These are phyloP conservation scores for Zaprionus kolodkinae DNA, from an alignment of 1,140 invertebrate species.

Conservation along the genomic window DNA sequence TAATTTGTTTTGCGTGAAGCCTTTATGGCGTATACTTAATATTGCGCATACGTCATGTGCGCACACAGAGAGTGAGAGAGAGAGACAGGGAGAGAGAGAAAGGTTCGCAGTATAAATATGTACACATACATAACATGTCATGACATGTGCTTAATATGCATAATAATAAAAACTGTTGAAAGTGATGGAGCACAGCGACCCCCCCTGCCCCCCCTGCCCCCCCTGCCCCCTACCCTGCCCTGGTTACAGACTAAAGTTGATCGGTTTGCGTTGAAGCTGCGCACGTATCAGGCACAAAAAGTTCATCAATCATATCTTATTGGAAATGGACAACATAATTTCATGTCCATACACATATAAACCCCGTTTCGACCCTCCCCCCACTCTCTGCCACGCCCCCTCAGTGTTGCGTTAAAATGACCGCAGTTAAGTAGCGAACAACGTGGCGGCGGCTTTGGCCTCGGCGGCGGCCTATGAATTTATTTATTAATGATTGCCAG, in stretches of 20 bases:
- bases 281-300: slow-evolving; percentile 43
- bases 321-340: slow-evolving; percentile 68
- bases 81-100: too few relatives aligned
- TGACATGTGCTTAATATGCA: slow-evolving; percentile 70
- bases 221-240: neutral
- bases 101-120: neutral
- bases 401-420: slow-evolving; percentile 19
- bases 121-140: slow-evolving; percentile 33
- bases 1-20: slow-evolving; percentile 61
- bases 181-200: slow-evolving; percentile 53
- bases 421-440: slow-evolving; percentile 36
- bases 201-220: neutral
- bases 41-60: slow-evolving; percentile 69
- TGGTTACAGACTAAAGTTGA: slow-evolving; percentile 20
- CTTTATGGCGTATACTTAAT: slow-evolving; percentile 58
- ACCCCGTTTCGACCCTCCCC: neutral
- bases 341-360: slow-evolving; percentile 24
- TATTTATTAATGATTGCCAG: slow-evolving; percentile 47
- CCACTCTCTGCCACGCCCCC: slow-evolving; percentile 10
- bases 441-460: neutral
- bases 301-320: slow-evolving; percentile 72
- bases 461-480: slow-evolving; percentile 39
- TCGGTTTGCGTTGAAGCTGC: slow-evolving; percentile 47
- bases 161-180: slow-evolving; percentile 72
- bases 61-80: neutral